Conservation (phyloP, 2,113 vertebrate genomes). For the Ctenodactylus gundi region DNA sequence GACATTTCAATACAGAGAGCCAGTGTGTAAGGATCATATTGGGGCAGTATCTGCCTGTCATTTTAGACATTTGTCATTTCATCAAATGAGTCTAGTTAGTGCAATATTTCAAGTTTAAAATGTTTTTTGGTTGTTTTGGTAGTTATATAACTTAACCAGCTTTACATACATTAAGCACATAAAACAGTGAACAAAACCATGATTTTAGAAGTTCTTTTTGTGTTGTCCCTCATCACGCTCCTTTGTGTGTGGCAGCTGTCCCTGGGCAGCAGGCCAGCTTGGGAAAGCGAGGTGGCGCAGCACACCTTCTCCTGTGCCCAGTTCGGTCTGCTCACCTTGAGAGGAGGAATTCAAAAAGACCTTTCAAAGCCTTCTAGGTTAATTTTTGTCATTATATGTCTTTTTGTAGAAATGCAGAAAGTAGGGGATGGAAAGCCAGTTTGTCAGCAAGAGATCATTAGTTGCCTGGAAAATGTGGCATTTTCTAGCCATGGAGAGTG, state of each 20-base stretch:
- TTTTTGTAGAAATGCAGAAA: neutral
- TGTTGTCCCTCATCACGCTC: too few relatives aligned
- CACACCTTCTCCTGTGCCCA: neutral
- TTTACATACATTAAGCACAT: neutral
- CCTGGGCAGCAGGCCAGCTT: neutral
- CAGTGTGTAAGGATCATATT: too few relatives aligned
- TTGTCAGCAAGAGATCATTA: neutral
- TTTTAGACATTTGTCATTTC: neutral
- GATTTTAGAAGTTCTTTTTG: too few relatives aligned
- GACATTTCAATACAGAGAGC: too few relatives aligned
- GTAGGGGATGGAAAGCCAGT: neutral
- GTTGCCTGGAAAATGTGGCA: neutral
- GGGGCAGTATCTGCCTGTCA: too few relatives aligned
- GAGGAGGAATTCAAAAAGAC: neutral
- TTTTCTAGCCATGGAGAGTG: neutral
- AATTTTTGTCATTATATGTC: neutral
- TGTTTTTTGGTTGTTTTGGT: constrained; percentile 4
- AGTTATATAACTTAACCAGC: neutral
- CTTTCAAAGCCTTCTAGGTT: constrained; percentile 37
- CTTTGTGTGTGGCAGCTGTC: neutral
- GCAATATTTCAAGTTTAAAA: neutral
- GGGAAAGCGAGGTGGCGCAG: neutral
- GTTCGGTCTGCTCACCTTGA: neutral
- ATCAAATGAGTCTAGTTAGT: neutral
- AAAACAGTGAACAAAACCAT: neutral